These are phyloP conservation scores for Actenoides hombroni DNA, from an alignment of 2,113 vertebrate genomes.

Conservation along the genomic window DNA sequence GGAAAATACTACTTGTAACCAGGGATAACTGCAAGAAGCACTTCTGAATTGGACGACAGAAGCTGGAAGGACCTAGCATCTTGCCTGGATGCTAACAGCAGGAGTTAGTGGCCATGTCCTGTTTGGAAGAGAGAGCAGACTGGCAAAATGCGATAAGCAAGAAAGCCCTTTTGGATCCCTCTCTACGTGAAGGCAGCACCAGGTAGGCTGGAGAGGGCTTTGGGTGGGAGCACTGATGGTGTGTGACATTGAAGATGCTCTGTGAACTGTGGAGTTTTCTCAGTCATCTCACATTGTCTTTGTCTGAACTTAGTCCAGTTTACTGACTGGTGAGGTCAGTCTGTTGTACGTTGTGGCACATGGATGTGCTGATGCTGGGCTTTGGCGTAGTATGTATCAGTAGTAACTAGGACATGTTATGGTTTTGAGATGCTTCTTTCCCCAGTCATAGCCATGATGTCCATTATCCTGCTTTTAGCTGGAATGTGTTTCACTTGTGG, in stretches of 20 bases:
- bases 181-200: background rate
- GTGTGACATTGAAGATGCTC: background rate
- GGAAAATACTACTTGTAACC: background rate
- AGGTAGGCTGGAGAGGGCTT: conserved; percentile 14
- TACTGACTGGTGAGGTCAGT: background rate
- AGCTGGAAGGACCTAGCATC: background rate
- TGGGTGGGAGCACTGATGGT: background rate
- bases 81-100: background rate
- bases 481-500: background rate
- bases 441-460: background rate
- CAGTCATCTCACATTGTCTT: background rate
- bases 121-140: background rate
- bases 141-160: background rate
- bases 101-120: background rate
- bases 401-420: background rate
- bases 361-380: background rate
- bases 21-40: background rate
- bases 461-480: background rate
- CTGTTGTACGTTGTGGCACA: background rate
- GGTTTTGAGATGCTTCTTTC: background rate
- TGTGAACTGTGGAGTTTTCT: background rate
- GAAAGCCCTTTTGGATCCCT: background rate
- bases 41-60: background rate
- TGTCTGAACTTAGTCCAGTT: background rate
- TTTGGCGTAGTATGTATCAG: background rate